These are phyloP conservation scores for Scomberomorus guttatus DNA, from an alignment of 2,797 vertebrate genomes.

Conservation along the genomic window DNA sequence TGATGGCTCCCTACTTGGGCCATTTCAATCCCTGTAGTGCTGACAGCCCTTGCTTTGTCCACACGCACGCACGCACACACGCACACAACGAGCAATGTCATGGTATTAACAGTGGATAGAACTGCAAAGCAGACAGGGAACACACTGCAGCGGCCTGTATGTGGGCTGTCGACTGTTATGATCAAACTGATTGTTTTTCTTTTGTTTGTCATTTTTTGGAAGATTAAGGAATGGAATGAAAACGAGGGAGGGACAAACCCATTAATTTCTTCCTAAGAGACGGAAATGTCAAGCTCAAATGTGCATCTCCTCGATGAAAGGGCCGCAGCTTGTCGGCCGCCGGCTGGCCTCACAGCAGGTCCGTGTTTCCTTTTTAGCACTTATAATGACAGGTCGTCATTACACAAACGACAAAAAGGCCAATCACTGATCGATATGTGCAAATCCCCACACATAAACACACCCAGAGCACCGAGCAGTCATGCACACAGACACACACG, in stretches of 20 bases:
- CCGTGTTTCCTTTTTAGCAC: constrained; percentile 51
- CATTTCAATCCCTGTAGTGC: constrained; percentile 61
- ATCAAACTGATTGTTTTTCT: constrained; percentile 51
- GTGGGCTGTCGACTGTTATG: constrained; percentile 25
- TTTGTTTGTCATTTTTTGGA: constrained; percentile 21
- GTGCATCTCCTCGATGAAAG: constrained; percentile 27
- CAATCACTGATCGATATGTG: constrained; percentile 62
- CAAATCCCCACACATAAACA: constrained; percentile 12
- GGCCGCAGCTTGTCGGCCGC: constrained; percentile 30
- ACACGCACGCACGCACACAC: constrained; percentile 27
- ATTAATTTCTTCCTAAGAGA: constrained; percentile 50
- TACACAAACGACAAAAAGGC: constrained; percentile 52
- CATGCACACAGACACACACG: neutral
- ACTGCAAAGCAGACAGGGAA: constrained; percentile 37
- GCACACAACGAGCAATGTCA: constrained; percentile 19
- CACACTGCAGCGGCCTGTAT: constrained; percentile 18
- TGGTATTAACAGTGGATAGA: constrained; percentile 47
- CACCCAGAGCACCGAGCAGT: neutral
- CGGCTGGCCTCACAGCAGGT: constrained; percentile 37
- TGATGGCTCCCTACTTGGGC: constrained; percentile 59
- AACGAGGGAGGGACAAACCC: constrained; percentile 32
- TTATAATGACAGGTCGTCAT: constrained; percentile 54
- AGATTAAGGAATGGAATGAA: constrained; percentile 29
- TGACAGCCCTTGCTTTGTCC: constrained; percentile 53
- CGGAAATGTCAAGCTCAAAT: constrained; percentile 27